Conservation (phyloP, 2,113 vertebrate species). For the Chascanopsetta lugubris region DNA sequence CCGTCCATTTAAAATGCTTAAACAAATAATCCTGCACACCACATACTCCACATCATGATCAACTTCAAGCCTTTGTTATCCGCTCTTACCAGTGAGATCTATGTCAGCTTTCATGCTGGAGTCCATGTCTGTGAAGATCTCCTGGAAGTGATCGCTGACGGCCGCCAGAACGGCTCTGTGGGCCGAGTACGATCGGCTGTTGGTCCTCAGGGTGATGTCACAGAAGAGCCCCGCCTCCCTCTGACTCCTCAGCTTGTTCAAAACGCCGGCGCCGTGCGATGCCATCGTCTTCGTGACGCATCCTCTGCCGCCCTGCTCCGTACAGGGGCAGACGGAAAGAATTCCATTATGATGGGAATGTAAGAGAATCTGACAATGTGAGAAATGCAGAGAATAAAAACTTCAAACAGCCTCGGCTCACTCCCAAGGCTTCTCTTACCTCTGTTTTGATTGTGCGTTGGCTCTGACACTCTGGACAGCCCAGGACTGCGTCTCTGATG, state of each 20-base stretch:
- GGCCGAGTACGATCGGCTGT: slow-evolving; percentile 76
- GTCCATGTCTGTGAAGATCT: slow-evolving; percentile 83
- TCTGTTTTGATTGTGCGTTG: slow-evolving; percentile 58
- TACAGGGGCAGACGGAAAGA: neutral
- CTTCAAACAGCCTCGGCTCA: neutral
- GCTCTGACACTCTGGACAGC: slow-evolving; percentile 76
- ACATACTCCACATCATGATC: no score
- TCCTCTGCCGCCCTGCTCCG: slow-evolving; percentile 53
- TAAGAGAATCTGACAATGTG: slow-evolving; percentile 22
- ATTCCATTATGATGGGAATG: slow-evolving; percentile 22
- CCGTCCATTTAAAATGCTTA: no score
- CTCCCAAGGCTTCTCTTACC: slow-evolving; percentile 60
- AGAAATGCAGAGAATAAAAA: slow-evolving; percentile 6
- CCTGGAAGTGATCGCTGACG: slow-evolving; percentile 86
- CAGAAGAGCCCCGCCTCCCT: slow-evolving; percentile 83
- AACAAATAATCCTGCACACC: no score
- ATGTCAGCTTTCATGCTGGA: slow-evolving; percentile 72
- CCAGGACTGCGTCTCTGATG: slow-evolving; percentile 82
- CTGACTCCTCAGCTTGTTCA: slow-evolving; percentile 81
- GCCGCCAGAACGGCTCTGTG: slow-evolving; percentile 83
- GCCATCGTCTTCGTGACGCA: slow-evolving; percentile 77
- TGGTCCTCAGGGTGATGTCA: slow-evolving; percentile 82
- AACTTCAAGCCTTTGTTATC: neutral
- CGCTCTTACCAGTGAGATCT: slow-evolving; percentile 80
- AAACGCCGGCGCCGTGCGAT: slow-evolving; percentile 74